phyloP scores from a whole-genome alignment of 2,888 invertebrate genomes.

The Caenorhabditis plicata region DNA sequence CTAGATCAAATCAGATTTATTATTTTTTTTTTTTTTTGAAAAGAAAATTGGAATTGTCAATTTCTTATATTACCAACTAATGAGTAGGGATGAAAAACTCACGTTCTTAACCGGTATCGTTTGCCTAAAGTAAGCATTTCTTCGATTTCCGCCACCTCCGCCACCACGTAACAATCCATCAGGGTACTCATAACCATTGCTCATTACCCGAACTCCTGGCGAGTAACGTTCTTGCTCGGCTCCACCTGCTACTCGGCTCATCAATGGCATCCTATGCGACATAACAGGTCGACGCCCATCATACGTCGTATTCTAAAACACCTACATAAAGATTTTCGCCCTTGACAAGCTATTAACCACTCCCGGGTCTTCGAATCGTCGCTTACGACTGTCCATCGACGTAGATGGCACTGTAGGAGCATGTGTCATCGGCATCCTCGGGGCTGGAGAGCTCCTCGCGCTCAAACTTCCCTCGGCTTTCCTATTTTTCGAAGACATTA shows the following conservation, averaged over 20 bases:
- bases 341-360: too few species aligned
- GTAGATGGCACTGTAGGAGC: neutral
- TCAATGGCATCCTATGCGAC: constrained; percentile 1
- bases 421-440: neutral
- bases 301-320: too few species aligned
- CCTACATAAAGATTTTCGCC: too few species aligned
- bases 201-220: neutral
- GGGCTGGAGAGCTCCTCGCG: neutral
- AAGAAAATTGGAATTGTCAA: too few species aligned
- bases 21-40: too few species aligned
- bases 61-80: too few species aligned
- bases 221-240: neutral
- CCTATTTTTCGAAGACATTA: neutral
- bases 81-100: too few species aligned
- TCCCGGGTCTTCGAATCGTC: neutral
- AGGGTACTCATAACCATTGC: constrained; percentile 16
- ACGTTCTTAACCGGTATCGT: too few species aligned
- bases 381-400: neutral
- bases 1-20: too few species aligned
- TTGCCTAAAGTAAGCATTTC: too few species aligned
- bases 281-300: constrained; percentile 2
- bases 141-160: constrained; percentile 4
- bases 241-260: constrained; percentile 5
- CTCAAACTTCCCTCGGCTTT: neutral
- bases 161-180: constrained; percentile 18